These are phyloP conservation scores for Hyphantria cunea DNA, from an alignment of 1,140 invertebrate genomes.

Conservation along the genomic window DNA sequence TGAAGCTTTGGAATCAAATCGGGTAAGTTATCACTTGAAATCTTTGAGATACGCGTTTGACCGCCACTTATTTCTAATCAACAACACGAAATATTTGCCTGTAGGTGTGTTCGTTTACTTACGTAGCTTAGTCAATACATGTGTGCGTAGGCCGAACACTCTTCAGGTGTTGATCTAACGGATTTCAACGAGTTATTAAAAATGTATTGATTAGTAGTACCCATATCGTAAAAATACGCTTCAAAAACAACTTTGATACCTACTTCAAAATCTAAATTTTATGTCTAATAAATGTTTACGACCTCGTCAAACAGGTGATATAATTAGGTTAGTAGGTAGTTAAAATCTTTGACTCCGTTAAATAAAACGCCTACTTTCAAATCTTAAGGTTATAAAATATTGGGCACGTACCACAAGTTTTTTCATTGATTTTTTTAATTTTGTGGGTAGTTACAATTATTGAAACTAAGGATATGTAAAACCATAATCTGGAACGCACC, in stretches of 20 bases:
- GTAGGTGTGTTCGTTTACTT: slow-evolving; percentile 51
- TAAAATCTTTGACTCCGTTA: not conserved
- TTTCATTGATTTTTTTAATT: no score
- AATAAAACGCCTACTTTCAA: no score
- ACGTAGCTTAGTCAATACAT: slow-evolving; percentile 35
- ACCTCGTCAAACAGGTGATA: not conserved
- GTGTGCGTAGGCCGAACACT: slow-evolving; percentile 63
- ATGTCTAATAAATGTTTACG: slow-evolving; percentile 5
- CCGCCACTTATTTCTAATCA: slow-evolving; percentile 46
- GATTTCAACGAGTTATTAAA: slow-evolving; percentile 63
- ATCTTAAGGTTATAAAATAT: no score
- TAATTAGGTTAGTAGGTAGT: slow-evolving; percentile 1
- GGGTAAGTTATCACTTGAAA: slow-evolving; percentile 85
- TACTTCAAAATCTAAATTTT: not conserved
- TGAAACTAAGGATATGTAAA: no score
- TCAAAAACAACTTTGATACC: slow-evolving; percentile 1
- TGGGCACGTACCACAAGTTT: no score
- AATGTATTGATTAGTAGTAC: slow-evolving; percentile 30
- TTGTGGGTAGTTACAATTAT: no score
- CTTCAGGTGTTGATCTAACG: slow-evolving; percentile 78
- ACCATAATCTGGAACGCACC: no score
- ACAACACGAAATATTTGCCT: slow-evolving; percentile 56
- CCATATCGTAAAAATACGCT: slow-evolving; percentile 13
- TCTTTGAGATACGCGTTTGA: slow-evolving; percentile 35
- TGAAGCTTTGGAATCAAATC: slow-evolving; percentile 96